Conservation (phyloP, 2,113 vertebrate genomes). For the Oxyruncus cristatus region DNA sequence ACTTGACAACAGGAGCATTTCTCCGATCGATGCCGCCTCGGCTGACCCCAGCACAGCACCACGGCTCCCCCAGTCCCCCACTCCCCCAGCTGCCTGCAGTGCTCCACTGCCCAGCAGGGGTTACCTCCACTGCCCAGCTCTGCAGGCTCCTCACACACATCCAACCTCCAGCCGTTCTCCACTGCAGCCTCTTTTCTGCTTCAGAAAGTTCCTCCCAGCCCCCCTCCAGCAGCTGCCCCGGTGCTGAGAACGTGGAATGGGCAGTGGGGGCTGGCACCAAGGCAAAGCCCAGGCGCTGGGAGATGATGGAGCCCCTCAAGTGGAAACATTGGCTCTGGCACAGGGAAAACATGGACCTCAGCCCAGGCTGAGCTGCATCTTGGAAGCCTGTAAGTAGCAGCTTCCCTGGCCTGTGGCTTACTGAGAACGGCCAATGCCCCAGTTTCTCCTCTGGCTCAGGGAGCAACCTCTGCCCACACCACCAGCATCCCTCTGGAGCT, state of each 20-base stretch:
- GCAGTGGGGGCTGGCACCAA: not conserved
- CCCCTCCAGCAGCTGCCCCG: not conserved
- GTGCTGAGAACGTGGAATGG: not conserved
- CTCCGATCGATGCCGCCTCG: not conserved
- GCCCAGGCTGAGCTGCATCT: not conserved
- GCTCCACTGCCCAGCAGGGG: accelerated
- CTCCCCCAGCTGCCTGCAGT: not conserved
- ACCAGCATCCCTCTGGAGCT: not conserved
- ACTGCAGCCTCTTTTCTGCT: accelerated
- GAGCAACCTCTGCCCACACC: not conserved
- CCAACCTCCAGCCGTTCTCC: not conserved
- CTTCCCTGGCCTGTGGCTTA: not conserved
- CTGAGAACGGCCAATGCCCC: not conserved
- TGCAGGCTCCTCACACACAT: accelerated
- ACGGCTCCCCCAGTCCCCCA: not conserved
- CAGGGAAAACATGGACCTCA: not conserved
- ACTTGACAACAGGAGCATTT: not conserved
- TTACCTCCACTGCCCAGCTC: accelerated
- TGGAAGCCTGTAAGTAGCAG: not conserved
- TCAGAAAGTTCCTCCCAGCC: not conserved
- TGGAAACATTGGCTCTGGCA: not conserved
- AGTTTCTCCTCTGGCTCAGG: not conserved
- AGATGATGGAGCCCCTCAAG: not conserved
- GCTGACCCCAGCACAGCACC: not conserved
- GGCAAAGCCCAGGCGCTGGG: not conserved